phyloP scores from a whole-genome alignment of 1,140 invertebrate genomes.

The Drosophila miranda region DNA sequence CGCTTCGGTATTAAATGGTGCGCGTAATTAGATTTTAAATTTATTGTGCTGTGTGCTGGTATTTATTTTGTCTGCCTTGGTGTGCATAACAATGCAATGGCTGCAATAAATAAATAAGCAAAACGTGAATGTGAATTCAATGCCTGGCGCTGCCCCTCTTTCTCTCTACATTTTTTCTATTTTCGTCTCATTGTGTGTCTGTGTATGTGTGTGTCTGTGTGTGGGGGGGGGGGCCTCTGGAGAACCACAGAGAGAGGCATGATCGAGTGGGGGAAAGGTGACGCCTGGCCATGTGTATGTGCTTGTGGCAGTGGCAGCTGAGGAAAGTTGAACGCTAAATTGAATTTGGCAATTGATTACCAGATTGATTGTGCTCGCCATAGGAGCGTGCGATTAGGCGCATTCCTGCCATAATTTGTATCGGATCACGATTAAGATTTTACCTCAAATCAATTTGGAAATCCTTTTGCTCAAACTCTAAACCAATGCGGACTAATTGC shows the following conservation, averaged over 20 bases:
- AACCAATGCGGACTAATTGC: slow-evolving; percentile 31
- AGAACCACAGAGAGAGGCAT: too few species aligned
- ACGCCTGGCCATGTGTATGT: too few species aligned
- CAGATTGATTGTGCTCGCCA: slow-evolving; percentile 15
- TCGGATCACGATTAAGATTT: slow-evolving; percentile 12
- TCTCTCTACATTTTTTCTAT: not conserved
- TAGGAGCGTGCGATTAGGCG: not conserved
- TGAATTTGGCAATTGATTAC: slow-evolving; percentile 46
- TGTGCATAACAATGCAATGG: slow-evolving; percentile 74
- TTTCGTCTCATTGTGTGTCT: not conserved
- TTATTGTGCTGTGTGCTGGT: slow-evolving; percentile 66
- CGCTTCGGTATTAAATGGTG: slow-evolving; percentile 77
- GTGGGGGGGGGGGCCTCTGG: not conserved
- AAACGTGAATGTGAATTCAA: slow-evolving; percentile 73
- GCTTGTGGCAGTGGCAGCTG: too few species aligned
- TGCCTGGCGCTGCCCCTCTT: slow-evolving; percentile 14
- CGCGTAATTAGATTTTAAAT: slow-evolving; percentile 81
- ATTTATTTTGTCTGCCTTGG: slow-evolving; percentile 68
- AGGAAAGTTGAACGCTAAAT: slow-evolving; percentile 15
- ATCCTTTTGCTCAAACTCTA: not conserved
- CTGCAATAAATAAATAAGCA: slow-evolving; percentile 76
- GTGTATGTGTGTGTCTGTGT: not conserved
- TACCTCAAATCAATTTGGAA: slow-evolving; percentile 6
- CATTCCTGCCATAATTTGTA: too few species aligned
- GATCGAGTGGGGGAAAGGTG: too few species aligned